Base-by-base conservation (phyloP, 37 sponge, comb jelly and placozoan genomes). In the Hormiphora californensis region DNA sequence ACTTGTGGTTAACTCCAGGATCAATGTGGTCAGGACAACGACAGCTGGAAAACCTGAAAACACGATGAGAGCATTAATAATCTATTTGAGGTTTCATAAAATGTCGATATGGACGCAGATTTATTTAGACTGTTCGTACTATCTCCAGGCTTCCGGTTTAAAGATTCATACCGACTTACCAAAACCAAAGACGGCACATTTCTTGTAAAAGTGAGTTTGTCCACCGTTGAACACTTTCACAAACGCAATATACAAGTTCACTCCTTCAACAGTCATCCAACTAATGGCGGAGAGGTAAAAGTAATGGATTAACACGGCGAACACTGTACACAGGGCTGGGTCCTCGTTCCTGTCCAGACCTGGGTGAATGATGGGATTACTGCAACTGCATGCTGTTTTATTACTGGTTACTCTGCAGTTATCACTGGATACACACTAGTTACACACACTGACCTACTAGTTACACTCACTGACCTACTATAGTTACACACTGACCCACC, bases 121-220 rank as follows among this genome's bases (percentile, higher is more conserved):
- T 46, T 12, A 46, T 12, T 46, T 46, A 12, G 12, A 46, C 51
- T 46, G n/a, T n/a, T n/a, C n/a, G n/a, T n/a, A n/a, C n/a, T n/a
- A n/a, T n/a, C n/a, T n/a, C n/a, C n/a, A n/a, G n/a, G n/a, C n/a
- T n/a, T n/a, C n/a, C n/a, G n/a, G n/a, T n/a, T n/a, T n/a, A n/a
- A n/a, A n/a, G n/a, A n/a, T n/a, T n/a, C n/a, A n/a, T n/a, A n/a
- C n/a, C n/a, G 7, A 65, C 67, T 3, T 28, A 65, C 67, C 67
- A 38, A 65, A 65, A 32, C 38, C 67, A 19, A 65, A 65, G 34
- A 33, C 30, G 37, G 67, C 67, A 33, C 67, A 65, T 38, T 65
- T 65, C 37, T 65, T 65, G 67, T 65, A 65, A 38, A 65, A 65
- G 67, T 65, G 3, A 17, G 67, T 65, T 38, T 65, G 67, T 27